A percentile compares a stretch with the other conserved stretches of the same genome.
phyloP scores from a whole-genome alignment of 2,888 invertebrate genomes.

The Luperina testacea region DNA sequence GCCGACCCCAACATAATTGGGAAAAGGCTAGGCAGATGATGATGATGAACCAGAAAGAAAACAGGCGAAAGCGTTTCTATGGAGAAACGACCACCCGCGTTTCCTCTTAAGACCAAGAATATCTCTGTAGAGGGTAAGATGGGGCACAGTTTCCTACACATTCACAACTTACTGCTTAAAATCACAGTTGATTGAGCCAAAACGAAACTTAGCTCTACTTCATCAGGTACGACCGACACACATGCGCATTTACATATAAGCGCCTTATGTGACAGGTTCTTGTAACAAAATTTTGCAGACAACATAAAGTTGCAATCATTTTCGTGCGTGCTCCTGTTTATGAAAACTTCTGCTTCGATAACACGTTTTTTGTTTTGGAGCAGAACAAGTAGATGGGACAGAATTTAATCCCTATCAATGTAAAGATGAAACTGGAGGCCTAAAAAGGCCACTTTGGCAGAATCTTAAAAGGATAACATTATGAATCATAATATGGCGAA shows the following conservation, averaged over 20 bases:
- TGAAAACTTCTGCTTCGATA: neutral
- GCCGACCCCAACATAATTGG: no score
- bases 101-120: neutral
- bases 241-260: neutral
- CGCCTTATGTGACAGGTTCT: neutral
- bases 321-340: neutral
- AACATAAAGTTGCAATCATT: neutral
- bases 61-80: no score
- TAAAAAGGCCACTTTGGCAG: no score
- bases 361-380: constrained; percentile 1
- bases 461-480: no score
- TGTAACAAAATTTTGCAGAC: neutral
- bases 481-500: no score
- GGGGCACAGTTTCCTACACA: neutral
- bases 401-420: neutral
- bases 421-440: neutral
- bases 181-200: neutral
- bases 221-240: neutral
- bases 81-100: no score
- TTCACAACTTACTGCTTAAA: neutral
- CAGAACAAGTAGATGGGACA: neutral
- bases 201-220: neutral
- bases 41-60: no score
- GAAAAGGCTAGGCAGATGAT: no score
- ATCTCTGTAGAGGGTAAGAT: neutral